Percentiles rank a stretch among this genome's conserved stretches.
phyloP scores from a whole-genome alignment of 2,888 invertebrate species.

The Elaeidobius kamerunicus region DNA sequence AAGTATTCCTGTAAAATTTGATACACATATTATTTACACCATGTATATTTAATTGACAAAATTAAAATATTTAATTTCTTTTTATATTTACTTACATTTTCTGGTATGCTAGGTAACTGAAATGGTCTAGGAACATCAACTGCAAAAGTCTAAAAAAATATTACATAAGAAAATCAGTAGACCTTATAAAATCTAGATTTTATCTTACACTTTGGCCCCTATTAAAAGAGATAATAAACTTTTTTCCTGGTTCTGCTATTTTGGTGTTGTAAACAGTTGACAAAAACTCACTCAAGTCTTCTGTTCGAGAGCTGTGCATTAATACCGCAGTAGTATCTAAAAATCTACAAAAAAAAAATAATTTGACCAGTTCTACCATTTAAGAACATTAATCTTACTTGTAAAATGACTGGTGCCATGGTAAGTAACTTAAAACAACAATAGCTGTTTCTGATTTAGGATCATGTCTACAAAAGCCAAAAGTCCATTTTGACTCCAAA shows the following conservation, averaged over 20 bases:
- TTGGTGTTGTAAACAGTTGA: constrained; percentile 64
- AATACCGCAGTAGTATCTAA: constrained; percentile 80
- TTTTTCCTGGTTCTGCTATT: constrained; percentile 66
- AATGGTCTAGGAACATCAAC: constrained; percentile 76
- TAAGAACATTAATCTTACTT: constrained; percentile 70
- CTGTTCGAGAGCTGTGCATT: constrained; percentile 58
- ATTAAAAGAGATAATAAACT: constrained; percentile 60
- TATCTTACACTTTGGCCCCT: constrained; percentile 57
- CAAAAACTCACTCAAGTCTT: constrained; percentile 61
- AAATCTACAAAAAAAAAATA: constrained; percentile 56
- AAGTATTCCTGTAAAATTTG: no score
- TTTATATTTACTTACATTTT: constrained; percentile 91
- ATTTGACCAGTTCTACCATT: no score
- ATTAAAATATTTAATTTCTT: no score
- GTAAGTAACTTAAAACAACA: constrained; percentile 83
- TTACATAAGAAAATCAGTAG: background rate
- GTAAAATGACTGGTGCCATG: constrained; percentile 97
- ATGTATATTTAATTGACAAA: no score
- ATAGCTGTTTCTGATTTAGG: constrained; percentile 83
- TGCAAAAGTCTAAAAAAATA: constrained; percentile 63
- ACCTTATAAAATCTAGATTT: background rate
- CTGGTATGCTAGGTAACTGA: constrained; percentile 90
- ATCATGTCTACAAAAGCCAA: constrained; percentile 95
- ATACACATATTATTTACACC: no score
- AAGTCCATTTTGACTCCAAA: constrained; percentile 93